Conservation (phyloP, 2,113 vertebrate genomes). For the Pagrus major region DNA sequence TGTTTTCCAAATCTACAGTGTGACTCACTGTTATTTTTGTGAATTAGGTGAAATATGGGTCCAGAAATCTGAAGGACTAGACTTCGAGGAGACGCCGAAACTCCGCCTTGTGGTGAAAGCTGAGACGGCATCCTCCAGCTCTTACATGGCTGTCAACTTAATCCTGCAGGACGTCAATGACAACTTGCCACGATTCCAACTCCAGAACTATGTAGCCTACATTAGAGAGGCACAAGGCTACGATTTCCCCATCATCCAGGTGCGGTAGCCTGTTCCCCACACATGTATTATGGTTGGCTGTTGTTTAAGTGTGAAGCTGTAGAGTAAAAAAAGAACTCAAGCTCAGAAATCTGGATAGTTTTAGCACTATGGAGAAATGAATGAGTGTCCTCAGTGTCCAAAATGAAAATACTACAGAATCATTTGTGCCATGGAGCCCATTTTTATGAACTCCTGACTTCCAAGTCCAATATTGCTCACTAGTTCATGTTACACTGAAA, state of each 20-base stretch:
- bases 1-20: conserved; percentile 4
- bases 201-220: conserved; percentile 93
- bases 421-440: conserved; percentile 48
- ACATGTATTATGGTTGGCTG: conserved; percentile 63
- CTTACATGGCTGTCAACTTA: conserved; percentile 92
- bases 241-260: conserved; percentile 93
- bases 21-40: conserved; percentile 40
- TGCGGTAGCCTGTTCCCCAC: conserved; percentile 53
- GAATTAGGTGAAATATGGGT: conserved; percentile 92
- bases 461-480: conserved; percentile 68
- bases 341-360: conserved; percentile 52
- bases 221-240: conserved; percentile 94
- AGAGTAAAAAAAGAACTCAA: conserved; percentile 49
- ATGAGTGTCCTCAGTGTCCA: conserved; percentile 49
- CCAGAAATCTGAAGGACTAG: conserved; percentile 87
- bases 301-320: conserved; percentile 60
- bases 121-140: conserved; percentile 88
- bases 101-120: conserved; percentile 96
- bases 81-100: conserved; percentile 92
- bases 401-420: conserved; percentile 56
- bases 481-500: conserved; percentile 65
- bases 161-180: conserved; percentile 96
- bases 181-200: conserved; percentile 95
- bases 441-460: conserved; percentile 58
- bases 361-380: conserved; percentile 35